phyloP scores from a whole-genome alignment of 2,888 invertebrate species.

The Drosophila emarginata region DNA sequence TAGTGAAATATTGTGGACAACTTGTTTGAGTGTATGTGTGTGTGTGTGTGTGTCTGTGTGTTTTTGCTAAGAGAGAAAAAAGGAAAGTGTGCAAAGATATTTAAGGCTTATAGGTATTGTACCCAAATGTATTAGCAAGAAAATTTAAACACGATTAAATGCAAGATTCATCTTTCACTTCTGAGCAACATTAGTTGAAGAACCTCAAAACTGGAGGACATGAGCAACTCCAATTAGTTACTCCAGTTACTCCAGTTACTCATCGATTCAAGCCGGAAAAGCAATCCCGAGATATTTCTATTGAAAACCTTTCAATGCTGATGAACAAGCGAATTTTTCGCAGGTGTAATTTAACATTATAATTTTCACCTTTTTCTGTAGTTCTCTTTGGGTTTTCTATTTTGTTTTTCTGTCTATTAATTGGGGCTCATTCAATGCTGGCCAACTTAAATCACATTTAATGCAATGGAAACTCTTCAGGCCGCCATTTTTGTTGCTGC shows the following conservation, averaged over 20 bases:
- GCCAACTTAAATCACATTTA: background rate
- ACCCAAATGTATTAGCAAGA: background rate
- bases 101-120: background rate
- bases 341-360: too few relatives aligned
- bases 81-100: background rate
- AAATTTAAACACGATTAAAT: background rate
- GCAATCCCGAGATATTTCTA: too few relatives aligned
- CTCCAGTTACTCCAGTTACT: too few relatives aligned
- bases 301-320: too few relatives aligned
- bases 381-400: background rate
- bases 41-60: background rate
- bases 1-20: constrained; percentile 51
- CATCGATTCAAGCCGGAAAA: too few relatives aligned
- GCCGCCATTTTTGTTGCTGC: constrained; percentile 20
- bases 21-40: constrained; percentile 17
- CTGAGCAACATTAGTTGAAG: too few relatives aligned
- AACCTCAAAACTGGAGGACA: too few relatives aligned
- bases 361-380: too few relatives aligned
- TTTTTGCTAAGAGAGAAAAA: background rate
- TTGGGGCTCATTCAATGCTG: background rate
- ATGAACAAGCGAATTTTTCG: too few relatives aligned
- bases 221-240: too few relatives aligned
- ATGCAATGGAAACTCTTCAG: background rate
- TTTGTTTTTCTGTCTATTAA: background rate
- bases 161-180: too few relatives aligned